phyloP scores from a whole-genome alignment of 1,140 invertebrate genomes.

The Eufriesea mexicana region DNA sequence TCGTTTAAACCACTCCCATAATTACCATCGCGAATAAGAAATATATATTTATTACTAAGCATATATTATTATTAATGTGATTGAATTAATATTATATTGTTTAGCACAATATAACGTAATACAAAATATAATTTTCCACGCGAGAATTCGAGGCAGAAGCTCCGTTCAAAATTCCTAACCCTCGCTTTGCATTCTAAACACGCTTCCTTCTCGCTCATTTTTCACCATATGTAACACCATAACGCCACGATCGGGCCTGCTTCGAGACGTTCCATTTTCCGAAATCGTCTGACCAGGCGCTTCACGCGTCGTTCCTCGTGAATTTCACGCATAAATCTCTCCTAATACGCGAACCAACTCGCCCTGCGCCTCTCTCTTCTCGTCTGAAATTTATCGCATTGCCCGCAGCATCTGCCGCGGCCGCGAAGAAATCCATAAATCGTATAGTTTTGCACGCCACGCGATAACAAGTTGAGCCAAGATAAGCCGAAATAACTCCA shows the following conservation, averaged over 20 bases:
- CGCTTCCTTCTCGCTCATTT: neutral
- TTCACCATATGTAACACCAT: neutral
- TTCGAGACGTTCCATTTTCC: neutral
- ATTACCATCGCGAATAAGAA: too few relatives aligned
- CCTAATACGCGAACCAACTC: constrained; percentile 33
- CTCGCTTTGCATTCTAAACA: neutral
- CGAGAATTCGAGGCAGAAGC: neutral
- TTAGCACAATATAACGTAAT: too few relatives aligned
- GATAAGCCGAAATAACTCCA: constrained; percentile 48
- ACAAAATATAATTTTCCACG: too few relatives aligned
- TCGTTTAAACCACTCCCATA: too few relatives aligned
- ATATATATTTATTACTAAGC: too few relatives aligned
- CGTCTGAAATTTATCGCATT: constrained; percentile 48
- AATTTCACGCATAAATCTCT: constrained; percentile 45
- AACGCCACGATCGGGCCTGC: neutral
- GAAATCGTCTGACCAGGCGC: neutral
- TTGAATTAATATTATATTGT: too few relatives aligned
- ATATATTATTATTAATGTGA: too few relatives aligned
- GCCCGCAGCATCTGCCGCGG: constrained; percentile 50
- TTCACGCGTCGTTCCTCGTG: constrained; percentile 4
- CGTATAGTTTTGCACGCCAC: constrained; percentile 54
- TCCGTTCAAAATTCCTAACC: neutral
- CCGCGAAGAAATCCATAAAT: constrained; percentile 53
- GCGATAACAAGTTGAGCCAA: constrained; percentile 56
- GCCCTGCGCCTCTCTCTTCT: neutral